Conservation (phyloP, 2,888 invertebrate genomes). For the Apamea epomidion region DNA sequence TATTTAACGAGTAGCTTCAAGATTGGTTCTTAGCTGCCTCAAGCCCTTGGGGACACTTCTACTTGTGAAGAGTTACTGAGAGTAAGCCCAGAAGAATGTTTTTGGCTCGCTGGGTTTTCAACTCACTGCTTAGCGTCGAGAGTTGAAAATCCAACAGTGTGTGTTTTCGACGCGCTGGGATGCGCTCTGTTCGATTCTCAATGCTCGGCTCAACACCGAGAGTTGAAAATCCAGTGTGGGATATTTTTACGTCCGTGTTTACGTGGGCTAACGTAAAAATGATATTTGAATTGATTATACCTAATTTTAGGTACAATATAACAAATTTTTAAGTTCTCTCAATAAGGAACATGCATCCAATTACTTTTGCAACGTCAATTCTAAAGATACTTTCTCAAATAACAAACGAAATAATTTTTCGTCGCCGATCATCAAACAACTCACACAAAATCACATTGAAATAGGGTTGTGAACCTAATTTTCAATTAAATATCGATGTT, state of each 20-base stretch:
- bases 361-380: conserved; percentile 24
- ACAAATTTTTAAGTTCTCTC: conserved; percentile 4
- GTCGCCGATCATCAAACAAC: neutral
- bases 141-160: neutral
- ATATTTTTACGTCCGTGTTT: neutral
- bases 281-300: conserved; percentile 19
- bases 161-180: too few species aligned
- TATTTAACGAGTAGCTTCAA: conserved; percentile 74
- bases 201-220: too few species aligned
- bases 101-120: neutral
- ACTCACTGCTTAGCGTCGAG: neutral
- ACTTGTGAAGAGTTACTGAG: conserved; percentile 71
- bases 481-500: neutral
- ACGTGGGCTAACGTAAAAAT: neutral
- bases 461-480: neutral
- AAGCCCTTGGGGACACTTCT: conserved; percentile 68
- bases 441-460: conserved; percentile 12
- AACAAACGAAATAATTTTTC: neutral
- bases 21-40: conserved; percentile 76
- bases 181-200: too few species aligned
- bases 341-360: neutral
- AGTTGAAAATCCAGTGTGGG: neutral
- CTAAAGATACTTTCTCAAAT: neutral
- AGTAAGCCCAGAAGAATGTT: neutral
- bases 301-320: conserved; percentile 21